Conservation (phyloP, 1,140 invertebrate genomes). For the Hermetia illucens region DNA sequence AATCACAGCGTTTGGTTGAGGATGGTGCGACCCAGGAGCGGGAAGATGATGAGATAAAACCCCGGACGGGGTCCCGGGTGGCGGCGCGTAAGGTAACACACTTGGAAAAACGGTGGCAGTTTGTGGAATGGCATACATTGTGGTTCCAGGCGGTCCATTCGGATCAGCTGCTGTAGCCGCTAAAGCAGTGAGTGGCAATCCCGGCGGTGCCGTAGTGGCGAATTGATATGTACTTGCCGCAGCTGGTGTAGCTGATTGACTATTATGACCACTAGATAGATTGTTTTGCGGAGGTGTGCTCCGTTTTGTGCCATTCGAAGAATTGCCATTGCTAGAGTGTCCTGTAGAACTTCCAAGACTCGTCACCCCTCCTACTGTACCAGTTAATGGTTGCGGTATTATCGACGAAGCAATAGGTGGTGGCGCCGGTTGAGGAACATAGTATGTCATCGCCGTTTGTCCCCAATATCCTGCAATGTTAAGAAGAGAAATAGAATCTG, state of each 20-base stretch:
- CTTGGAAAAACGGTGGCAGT: constrained; percentile 26
- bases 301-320: background rate
- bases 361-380: constrained; percentile 5
- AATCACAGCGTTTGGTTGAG: constrained; percentile 19
- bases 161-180: constrained; percentile 13
- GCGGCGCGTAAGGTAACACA: constrained; percentile 21
- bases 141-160: constrained; percentile 14
- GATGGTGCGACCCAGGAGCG: constrained; percentile 4
- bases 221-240: constrained; percentile 23
- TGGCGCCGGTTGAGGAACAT: constrained; percentile 15
- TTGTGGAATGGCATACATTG: constrained; percentile 25
- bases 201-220: no score
- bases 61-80: constrained; percentile 6
- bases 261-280: constrained; percentile 2
- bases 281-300: constrained; percentile 8
- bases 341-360: background rate
- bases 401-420: constrained; percentile 9
- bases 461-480: constrained; percentile 10
- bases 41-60: constrained; percentile 5
- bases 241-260: constrained; percentile 7
- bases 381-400: constrained; percentile 5
- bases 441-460: constrained; percentile 28
- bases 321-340: background rate
- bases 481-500: background rate
- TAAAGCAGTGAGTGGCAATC: constrained; percentile 21